A percentile compares a stretch with the other conserved stretches of the same genome.
phyloP scores from a whole-genome alignment of 2,113 vertebrate genomes.

The Clarias magur region DNA sequence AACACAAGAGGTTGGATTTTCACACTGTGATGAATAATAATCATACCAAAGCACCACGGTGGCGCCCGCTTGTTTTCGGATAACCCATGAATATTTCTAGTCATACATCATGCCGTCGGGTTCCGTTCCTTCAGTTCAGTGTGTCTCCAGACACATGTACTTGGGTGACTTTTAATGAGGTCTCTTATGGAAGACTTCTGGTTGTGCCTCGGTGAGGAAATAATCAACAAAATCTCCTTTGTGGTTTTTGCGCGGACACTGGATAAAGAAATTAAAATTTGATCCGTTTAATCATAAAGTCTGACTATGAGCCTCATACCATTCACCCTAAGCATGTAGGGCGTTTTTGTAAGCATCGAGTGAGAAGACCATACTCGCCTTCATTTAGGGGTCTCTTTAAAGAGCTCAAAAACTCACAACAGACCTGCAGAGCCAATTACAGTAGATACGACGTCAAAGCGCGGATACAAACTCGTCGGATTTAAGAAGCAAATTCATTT shows the following conservation, averaged over 20 bases:
- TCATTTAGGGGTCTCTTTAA: slow-evolving; percentile 39
- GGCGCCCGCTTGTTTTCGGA: not conserved
- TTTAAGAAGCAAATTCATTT: slow-evolving; percentile 58
- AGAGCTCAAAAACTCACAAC: slow-evolving; percentile 19
- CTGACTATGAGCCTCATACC: not conserved
- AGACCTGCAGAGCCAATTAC: slow-evolving; percentile 49
- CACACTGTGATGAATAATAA: slow-evolving; percentile 8
- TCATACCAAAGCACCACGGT: not conserved
- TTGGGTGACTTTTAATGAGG: not conserved
- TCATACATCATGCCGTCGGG: not conserved
- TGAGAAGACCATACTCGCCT: slow-evolving; percentile 23
- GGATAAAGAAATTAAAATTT: not conserved
- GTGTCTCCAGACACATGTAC: not conserved
- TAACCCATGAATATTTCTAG: not conserved
- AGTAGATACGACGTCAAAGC: slow-evolving; percentile 46
- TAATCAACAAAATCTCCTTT: not conserved
- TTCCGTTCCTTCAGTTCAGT: not conserved
- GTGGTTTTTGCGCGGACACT: not conserved
- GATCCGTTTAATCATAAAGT: not conserved
- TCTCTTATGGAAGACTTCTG: no score
- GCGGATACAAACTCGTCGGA: slow-evolving; percentile 50
- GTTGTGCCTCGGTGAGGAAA: not conserved
- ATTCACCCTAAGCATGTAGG: not conserved
- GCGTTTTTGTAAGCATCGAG: slow-evolving; percentile 22
- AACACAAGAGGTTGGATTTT: slow-evolving; percentile 11